Evolutionary conservation across 2,888 invertebrate genomes (phyloP).

Genomic region (Drosophila limbata): DNA sequence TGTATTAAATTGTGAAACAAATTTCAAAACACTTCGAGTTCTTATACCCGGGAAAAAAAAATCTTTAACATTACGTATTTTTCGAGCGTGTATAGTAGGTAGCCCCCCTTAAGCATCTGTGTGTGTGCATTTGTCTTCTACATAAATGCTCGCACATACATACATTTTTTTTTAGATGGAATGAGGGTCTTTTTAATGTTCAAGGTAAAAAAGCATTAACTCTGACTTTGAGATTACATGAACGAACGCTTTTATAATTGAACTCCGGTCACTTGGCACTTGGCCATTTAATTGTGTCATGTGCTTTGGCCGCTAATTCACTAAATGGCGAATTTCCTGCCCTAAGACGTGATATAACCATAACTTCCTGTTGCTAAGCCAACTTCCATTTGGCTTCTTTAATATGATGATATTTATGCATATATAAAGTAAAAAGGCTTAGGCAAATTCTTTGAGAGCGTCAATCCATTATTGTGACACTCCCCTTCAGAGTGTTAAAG

Average conservation of each 20-base stretch:
- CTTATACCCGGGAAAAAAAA: too few species aligned
- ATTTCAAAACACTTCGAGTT: too few species aligned
- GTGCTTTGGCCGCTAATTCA: slow-evolving; percentile 47
- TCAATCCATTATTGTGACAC: slow-evolving; percentile 68
- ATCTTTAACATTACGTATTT: too few species aligned
- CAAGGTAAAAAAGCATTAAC: slow-evolving; percentile 64
- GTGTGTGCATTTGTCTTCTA: slow-evolving; percentile 3
- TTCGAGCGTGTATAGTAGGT: too few species aligned
- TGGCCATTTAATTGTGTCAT: slow-evolving; percentile 46
- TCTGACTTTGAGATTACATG: slow-evolving; percentile 75
- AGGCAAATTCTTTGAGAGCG: slow-evolving; percentile 11
- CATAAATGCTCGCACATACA: not conserved
- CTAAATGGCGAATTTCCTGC: slow-evolving; percentile 60
- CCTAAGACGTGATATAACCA: not conserved
- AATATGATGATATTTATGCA: slow-evolving; percentile 10
- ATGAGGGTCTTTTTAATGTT: slow-evolving; percentile 46
- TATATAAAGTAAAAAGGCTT: slow-evolving; percentile 5
- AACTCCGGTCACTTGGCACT: slow-evolving; percentile 38
- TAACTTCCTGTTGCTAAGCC: slow-evolving; percentile 40
- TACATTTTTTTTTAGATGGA: slow-evolving; percentile 5
- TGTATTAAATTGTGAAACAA: too few species aligned
- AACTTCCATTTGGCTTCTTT: not conserved
- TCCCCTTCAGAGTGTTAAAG: slow-evolving; percentile 36
- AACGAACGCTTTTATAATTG: slow-evolving; percentile 47
- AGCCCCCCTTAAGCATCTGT: not conserved